These are phyloP conservation scores for Yponomeuta evonymella DNA, from an alignment of 2,888 invertebrate species.

Conservation along the genomic window DNA sequence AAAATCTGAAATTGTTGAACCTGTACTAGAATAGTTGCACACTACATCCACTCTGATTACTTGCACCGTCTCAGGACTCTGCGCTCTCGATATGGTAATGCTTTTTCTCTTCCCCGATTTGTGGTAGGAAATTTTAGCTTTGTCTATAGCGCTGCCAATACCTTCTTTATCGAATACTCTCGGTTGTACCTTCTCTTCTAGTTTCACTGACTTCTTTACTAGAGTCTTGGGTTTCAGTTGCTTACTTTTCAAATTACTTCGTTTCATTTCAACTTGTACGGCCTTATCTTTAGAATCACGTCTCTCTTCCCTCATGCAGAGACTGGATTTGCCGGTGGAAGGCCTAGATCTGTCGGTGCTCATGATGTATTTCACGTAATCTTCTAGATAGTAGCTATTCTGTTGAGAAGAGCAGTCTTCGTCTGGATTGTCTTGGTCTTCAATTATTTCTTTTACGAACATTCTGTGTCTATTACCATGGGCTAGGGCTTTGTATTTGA, in stretches of 20 bases:
- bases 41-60: slow-evolving; percentile 70
- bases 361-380: slow-evolving; percentile 58
- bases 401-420: slow-evolving; percentile 48
- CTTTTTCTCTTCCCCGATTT: slow-evolving; percentile 59
- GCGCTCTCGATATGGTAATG: slow-evolving; percentile 60
- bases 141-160: slow-evolving; percentile 29
- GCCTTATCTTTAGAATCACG: slow-evolving; percentile 37
- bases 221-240: slow-evolving; percentile 18
- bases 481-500: slow-evolving; percentile 53
- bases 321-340: slow-evolving; percentile 51
- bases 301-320: slow-evolving; percentile 37
- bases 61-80: slow-evolving; percentile 67
- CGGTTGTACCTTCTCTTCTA: slow-evolving; percentile 12
- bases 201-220: slow-evolving; percentile 23
- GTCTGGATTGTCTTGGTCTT: slow-evolving; percentile 36
- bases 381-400: slow-evolving; percentile 54
- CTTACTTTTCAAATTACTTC: slow-evolving; percentile 31
- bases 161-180: slow-evolving; percentile 23
- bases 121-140: slow-evolving; percentile 50
- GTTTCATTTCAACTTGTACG: slow-evolving; percentile 40
- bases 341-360: slow-evolving; percentile 50
- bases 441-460: slow-evolving; percentile 58
- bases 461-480: slow-evolving; percentile 52
- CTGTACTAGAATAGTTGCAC: slow-evolving; percentile 38
- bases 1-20: slow-evolving; percentile 37